Base-by-base conservation (phyloP, 2,888 invertebrate species). In the Cryptocephalus primarius region DNA sequence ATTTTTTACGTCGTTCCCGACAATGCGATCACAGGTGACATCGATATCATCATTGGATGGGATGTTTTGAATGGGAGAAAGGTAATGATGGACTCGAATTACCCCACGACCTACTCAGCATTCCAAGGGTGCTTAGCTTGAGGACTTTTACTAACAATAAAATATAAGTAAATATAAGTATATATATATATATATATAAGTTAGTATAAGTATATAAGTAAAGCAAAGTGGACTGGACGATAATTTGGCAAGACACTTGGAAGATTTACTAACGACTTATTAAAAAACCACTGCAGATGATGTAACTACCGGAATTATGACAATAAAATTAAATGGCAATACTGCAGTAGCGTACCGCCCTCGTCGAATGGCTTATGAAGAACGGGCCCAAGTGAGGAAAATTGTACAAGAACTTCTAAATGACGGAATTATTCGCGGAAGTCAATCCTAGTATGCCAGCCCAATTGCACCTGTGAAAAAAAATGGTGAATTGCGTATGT, bases 391-490 rank as follows among this genome's bases (percentile, higher is more conserved):
- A 9, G 39, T 39, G 8, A 8, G 11, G 11, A 8, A 39, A 39
- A 39, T 39, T 9, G 11, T 39, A 8, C 8, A 39, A 9, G 39
- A 39, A 9, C 11, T 39, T 8, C 12, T 39, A 13, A 8, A 11
- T 8, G 11, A n/a, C 10, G 14, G 10, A 4, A 40, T 40, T 13
- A 40, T 40, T 40, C 4, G 40, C 22, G 40, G 8, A 14, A 40
- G 40, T 8, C 2, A 13, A 12, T 40, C 40, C 3, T 3, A 40
- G 8, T 57, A 54, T 47, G 57, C 56, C 9, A 57, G 56, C 32
- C 56, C 57, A 8, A 52, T 57, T 12, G 56, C 56, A 2, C 34
- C 56, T 8, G 54, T 57, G 11, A 40, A 14, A 31, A 58, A 36
- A 36, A 36, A 36, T n/a, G 36, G 36, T 53, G 41, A 57, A 54